Conservation (phyloP, 2,888 invertebrate genomes). For the Cephus pulcher region DNA sequence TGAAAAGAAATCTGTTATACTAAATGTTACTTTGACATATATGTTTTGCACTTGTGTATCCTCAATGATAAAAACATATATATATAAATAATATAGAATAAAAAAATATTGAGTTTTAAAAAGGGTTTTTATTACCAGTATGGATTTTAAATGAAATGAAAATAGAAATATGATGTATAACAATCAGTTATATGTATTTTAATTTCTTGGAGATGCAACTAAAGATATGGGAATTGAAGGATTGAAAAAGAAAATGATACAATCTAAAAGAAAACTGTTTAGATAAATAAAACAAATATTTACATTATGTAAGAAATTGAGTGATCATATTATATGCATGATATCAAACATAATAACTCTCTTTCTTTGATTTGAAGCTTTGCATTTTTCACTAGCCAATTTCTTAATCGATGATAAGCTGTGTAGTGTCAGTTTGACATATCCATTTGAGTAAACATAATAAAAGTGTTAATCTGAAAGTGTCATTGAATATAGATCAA, state of each 20-base stretch:
- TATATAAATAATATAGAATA: neutral
- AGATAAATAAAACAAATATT: neutral
- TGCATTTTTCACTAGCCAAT: neutral
- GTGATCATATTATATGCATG: neutral
- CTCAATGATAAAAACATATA: neutral
- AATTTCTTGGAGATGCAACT: neutral
- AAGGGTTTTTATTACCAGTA: neutral
- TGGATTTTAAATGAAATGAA: neutral
- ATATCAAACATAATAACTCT: neutral
- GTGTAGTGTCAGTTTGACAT: neutral
- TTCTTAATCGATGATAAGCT: neutral
- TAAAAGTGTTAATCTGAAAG: neutral
- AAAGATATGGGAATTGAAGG: neutral
- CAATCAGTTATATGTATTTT: neutral
- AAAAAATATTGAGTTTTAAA: neutral
- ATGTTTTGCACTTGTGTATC: neutral
- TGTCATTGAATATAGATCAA: neutral
- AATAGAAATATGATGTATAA: neutral
- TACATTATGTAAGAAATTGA: neutral
- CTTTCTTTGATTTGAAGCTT: neutral
- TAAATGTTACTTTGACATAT: neutral
- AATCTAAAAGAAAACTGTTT: neutral
- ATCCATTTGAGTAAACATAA: neutral
- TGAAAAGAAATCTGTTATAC: neutral
- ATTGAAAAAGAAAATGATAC: neutral